These are phyloP conservation scores for Beris morrisii DNA, from an alignment of 2,888 invertebrate genomes.

Conservation along the genomic window DNA sequence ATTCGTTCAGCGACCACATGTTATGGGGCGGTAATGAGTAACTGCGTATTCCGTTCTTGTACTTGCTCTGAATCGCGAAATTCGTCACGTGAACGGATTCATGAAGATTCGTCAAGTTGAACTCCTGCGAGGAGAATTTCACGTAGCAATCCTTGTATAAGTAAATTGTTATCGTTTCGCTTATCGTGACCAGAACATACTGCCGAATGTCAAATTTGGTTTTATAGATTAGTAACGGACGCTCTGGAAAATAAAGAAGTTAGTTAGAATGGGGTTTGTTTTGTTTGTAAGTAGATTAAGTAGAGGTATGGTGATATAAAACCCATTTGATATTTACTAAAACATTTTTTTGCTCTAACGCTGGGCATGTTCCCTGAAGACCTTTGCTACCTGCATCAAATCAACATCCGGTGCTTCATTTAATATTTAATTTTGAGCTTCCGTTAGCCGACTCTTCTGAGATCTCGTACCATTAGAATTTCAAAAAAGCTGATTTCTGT, in stretches of 20 bases:
- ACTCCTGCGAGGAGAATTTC: slow-evolving; percentile 83
- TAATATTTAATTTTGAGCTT: too few relatives aligned
- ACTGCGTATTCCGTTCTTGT: slow-evolving; percentile 60
- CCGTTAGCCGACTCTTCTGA: too few relatives aligned
- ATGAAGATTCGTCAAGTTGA: slow-evolving; percentile 74
- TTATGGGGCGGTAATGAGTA: slow-evolving; percentile 70
- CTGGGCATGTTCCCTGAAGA: too few relatives aligned
- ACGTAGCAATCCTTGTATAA: slow-evolving; percentile 84
- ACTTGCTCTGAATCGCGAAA: slow-evolving; percentile 82
- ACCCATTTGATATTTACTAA: too few relatives aligned
- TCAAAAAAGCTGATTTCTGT: too few relatives aligned
- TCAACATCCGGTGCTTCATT: too few relatives aligned
- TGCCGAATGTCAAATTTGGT: slow-evolving; percentile 92
- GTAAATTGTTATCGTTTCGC: slow-evolving; percentile 79
- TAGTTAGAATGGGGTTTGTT: not conserved
- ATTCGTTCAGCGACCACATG: slow-evolving; percentile 82
- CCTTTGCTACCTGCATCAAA: too few relatives aligned
- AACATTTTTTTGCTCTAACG: too few relatives aligned
- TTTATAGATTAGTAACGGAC: slow-evolving; percentile 77
- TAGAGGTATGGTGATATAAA: too few relatives aligned
- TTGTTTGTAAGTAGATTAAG: too few relatives aligned
- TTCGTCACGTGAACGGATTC: slow-evolving; percentile 87
- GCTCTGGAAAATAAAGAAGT: slow-evolving; percentile 60
- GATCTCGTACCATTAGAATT: too few relatives aligned
- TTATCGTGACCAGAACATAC: slow-evolving; percentile 75